A percentile compares a stretch with the other conserved stretches of the same genome.
Conservation (phyloP, 2,113 vertebrate genomes). For the Atlantisia rogersi region DNA sequence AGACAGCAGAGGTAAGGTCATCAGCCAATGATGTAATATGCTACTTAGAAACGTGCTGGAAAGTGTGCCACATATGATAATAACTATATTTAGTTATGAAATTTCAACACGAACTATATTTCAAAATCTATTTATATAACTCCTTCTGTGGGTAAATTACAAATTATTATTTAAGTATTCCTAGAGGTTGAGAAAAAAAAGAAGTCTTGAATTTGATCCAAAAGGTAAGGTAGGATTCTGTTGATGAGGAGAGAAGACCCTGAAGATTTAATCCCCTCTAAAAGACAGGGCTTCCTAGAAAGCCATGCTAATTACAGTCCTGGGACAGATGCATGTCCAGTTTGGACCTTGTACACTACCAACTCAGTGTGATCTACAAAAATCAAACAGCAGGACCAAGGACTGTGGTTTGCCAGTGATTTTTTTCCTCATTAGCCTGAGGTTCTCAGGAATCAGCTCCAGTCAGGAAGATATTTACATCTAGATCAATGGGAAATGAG, state of each 20-base stretch:
- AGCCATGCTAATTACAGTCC: neutral
- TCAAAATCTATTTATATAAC: neutral
- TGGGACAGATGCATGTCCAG: neutral
- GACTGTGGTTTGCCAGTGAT: neutral
- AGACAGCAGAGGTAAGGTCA: neutral
- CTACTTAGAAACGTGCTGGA: neutral
- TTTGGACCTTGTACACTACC: neutral
- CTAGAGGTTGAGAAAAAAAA: rapidly evolving
- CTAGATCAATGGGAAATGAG: constrained; percentile 28
- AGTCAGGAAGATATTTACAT: constrained; percentile 11
- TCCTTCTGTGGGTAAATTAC: neutral
- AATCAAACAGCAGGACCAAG: neutral
- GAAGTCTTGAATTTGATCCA: neutral
- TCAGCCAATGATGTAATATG: neutral
- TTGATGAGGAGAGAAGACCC: neutral
- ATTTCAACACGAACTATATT: neutral
- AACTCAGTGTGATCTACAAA: neutral
- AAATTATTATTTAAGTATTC: neutral
- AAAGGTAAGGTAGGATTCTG: neutral
- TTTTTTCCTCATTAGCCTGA: neutral
- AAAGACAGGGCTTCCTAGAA: neutral
- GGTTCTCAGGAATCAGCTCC: neutral
- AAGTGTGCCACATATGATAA: neutral
- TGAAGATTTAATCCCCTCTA: neutral
- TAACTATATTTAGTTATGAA: neutral